Conservation (phyloP, 2,113 vertebrate species). For the Alethe diademata region DNA sequence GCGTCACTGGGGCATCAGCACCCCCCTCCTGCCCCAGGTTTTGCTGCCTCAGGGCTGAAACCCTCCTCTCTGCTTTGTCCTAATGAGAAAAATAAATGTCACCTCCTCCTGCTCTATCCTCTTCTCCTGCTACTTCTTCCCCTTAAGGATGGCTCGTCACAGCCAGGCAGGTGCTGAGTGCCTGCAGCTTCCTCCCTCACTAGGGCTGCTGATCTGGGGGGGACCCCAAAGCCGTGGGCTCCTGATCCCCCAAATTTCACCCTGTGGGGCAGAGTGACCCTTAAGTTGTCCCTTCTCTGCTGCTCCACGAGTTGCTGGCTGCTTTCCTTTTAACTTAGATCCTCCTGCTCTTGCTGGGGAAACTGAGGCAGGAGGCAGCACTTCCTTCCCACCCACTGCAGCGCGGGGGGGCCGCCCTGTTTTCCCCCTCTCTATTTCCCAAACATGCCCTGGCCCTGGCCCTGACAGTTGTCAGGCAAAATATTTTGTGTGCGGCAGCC, state of each 20-base stretch:
- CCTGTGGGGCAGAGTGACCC: neutral
- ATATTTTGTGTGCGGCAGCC: conserved; percentile 42
- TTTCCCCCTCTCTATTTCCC: conserved; percentile 43
- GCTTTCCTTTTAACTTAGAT: neutral
- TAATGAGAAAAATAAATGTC: neutral
- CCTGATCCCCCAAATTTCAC: neutral
- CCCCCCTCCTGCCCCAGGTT: neutral
- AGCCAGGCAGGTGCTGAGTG: neutral
- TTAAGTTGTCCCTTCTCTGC: fast-evolving
- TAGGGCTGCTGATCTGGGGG: neutral
- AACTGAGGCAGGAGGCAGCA: neutral
- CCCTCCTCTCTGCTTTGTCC: neutral
- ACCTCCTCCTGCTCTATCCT: neutral
- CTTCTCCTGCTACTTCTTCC: neutral
- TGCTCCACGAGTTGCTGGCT: fast-evolving
- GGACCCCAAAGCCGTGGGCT: neutral
- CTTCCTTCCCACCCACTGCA: neutral
- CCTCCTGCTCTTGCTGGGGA: neutral
- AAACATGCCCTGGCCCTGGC: conserved; percentile 12
- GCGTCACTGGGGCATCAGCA: neutral
- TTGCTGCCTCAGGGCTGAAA: neutral
- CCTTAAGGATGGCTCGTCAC: neutral
- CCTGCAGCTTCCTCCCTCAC: neutral
- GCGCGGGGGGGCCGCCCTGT: neutral
- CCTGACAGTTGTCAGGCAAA: conserved; percentile 60